These are phyloP conservation scores for Anguilla megastoma DNA, from an alignment of 2,797 vertebrate genomes.

Conservation along the genomic window DNA sequence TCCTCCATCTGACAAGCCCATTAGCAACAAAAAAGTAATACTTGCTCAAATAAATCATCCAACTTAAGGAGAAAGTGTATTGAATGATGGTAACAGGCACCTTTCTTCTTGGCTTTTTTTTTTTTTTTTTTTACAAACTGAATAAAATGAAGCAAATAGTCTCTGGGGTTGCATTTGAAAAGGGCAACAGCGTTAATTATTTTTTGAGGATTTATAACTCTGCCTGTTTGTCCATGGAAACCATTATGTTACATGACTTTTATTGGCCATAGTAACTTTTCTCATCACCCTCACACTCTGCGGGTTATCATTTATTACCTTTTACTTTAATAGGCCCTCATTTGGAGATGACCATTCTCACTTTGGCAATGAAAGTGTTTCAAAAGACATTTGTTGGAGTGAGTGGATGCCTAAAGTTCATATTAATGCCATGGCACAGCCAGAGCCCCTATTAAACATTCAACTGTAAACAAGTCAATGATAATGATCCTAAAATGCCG, in stretches of 20 bases:
- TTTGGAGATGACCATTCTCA: constrained; percentile 10
- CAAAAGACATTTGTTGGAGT: constrained; percentile 31
- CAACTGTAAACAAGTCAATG: constrained; percentile 37
- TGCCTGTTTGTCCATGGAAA: constrained; percentile 12
- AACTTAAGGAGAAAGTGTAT: background rate
- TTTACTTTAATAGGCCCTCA: constrained; percentile 3
- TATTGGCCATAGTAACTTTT: background rate
- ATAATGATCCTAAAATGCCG: constrained; percentile 37
- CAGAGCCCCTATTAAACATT: background rate
- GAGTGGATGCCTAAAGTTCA: background rate
- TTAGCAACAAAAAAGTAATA: background rate
- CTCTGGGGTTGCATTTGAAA: background rate
- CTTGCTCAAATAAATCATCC: background rate
- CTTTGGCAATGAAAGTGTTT: constrained; percentile 22
- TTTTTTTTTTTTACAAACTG: background rate
- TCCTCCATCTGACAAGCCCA: background rate
- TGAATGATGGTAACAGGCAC: background rate
- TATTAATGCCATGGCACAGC: background rate
- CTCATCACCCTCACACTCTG: background rate
- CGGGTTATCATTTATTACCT: constrained; percentile 16
- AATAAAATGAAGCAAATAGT: constrained; percentile 1
- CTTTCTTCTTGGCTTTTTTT: background rate
- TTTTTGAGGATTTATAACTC: background rate
- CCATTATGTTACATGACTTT: constrained; percentile 8
- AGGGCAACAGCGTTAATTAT: constrained; percentile 4